Evolutionary conservation across 35 echinoderm and acorn worm species (phyloP), one percentile per base, ranked within the genome.

Genomic region (Antedon bifida): DNA sequence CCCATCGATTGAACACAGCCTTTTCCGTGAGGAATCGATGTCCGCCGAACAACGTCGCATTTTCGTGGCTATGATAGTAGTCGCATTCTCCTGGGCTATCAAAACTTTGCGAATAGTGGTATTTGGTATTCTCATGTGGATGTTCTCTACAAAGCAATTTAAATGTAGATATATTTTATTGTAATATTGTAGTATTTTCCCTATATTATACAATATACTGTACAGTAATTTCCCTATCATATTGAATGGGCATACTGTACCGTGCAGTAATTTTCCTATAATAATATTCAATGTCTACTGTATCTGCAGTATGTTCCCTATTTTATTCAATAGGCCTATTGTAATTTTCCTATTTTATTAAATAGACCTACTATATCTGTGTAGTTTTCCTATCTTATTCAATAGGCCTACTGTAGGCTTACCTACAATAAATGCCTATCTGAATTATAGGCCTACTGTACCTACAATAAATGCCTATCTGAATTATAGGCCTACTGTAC

Each of bases 11-110:
- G 81, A 99, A 99, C 34, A 99, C 88, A 29, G 90, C 95, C 32
- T 99, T 99, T 56, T 99, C 95, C 26, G 90, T 92, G 79, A 99
- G 92, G 83, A 92, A 92, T 29, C 92, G 88, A 64, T 99, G 95
- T 5, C 95, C 95, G 36, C 95, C 86, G 1, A 91, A 78, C 33
- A 82, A 82, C 3, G 91, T 34, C 5, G 89, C 74, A 35, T 89
- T 87, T 64, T 96, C 93, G 75, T 91, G 91, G 30, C 83, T 86
- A 76, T 91, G 90, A 83, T 96, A 96, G 89, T 96, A 96, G 45
- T 46, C 30, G 33, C 93, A 96, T 74, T 96, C 93, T 26, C 86
- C 55, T 32, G 86, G 86, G 42, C 86, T 88, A 81, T 88, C 91
- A 36, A 39, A 82, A 2, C 89, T 87, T 64, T 91, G 86, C 33